Evolutionary conservation across 1,140 invertebrate species (phyloP).

Genomic region (Nasonia vitripennis): DNA sequence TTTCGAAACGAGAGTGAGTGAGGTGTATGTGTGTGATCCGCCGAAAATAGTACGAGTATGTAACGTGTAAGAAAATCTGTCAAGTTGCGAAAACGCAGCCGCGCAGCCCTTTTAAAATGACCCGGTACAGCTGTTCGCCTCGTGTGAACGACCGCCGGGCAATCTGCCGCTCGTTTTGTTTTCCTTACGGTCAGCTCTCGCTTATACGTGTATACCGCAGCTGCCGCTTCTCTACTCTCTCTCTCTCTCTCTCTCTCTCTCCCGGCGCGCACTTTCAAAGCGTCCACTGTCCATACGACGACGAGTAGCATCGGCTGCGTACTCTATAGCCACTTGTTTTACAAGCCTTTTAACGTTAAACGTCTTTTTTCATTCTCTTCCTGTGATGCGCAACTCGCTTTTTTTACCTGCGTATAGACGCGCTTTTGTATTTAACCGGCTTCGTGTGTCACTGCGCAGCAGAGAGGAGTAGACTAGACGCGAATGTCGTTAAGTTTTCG

Average conservation of each 20-base stretch:
- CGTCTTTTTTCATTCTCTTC: conserved; percentile 16
- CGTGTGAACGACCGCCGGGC: conserved; percentile 58
- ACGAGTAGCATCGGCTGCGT: not conserved
- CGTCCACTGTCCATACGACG: no score
- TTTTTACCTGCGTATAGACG: not conserved
- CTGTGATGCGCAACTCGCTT: not conserved
- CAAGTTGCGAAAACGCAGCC: not conserved
- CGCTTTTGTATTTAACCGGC: not conserved
- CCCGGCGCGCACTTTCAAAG: no score
- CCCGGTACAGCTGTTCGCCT: conserved; percentile 49
- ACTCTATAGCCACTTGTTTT: conserved; percentile 9
- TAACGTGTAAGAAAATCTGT: not conserved
- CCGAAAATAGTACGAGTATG: not conserved
- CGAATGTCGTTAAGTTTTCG: not conserved
- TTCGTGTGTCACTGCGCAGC: not conserved
- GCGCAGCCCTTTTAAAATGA: conserved; percentile 54
- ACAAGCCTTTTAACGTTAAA: conserved; percentile 16
- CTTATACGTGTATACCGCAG: not conserved
- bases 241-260: no score
- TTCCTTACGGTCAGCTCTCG: conserved; percentile 53
- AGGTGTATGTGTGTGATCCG: not conserved
- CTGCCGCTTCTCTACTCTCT: no score
- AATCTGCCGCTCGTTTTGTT: conserved; percentile 56
- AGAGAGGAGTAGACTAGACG: not conserved
- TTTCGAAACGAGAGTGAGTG: no score